Evolutionary conservation across 53 echinoderm and acorn worm species (phyloP), one percentile per base, ranked within the genome.

Genomic region (Luidia sarsii): DNA sequence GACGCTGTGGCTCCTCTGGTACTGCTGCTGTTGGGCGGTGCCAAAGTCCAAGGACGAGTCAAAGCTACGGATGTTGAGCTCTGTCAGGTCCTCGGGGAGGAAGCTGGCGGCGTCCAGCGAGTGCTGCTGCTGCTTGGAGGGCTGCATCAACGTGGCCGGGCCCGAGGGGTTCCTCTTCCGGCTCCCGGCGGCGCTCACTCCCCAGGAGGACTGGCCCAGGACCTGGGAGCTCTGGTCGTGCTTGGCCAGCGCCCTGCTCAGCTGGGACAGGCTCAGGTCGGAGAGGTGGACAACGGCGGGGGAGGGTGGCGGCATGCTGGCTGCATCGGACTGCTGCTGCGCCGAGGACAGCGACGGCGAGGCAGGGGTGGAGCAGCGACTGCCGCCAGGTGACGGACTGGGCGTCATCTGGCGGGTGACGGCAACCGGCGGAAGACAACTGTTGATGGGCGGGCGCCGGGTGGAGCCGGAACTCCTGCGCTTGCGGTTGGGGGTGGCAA

Each of bases 91-190:
- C 28, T 57, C 72, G 0, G 67, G 57, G 25, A 57, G 52, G 33
- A 68, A 57, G 60, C 33, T 71, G 19, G 51, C 41, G 0, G 73
- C 57, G 45, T 84, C 84, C 53, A 73, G 23, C 4, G 81, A 60
- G 32, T 65, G 67, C 51, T 74, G 43, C 25, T 65, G 67, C 51
- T 74, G 43, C 65, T 81, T 68, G 57, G 74, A 37, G 50, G 83
- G 38, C 62, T 81, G 90, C 68, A 75, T 65, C 21, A 80, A 84
- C 35, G 79, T 79, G 1, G 91, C 77, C 16, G 91, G 91, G 22
- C 91, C 91, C 61, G 94, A 91, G 39, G 85, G 88, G 64, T 91
- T 86, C 18, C 91, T 84, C 20, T 66, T 88, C 15, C 94, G 43
- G 19, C 36, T 57, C 36, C 48, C 35, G 19, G 13, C 19, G 19